Evolutionary conservation across 2,888 invertebrate genomes (phyloP).

Genomic region (Seira ritae): DNA sequence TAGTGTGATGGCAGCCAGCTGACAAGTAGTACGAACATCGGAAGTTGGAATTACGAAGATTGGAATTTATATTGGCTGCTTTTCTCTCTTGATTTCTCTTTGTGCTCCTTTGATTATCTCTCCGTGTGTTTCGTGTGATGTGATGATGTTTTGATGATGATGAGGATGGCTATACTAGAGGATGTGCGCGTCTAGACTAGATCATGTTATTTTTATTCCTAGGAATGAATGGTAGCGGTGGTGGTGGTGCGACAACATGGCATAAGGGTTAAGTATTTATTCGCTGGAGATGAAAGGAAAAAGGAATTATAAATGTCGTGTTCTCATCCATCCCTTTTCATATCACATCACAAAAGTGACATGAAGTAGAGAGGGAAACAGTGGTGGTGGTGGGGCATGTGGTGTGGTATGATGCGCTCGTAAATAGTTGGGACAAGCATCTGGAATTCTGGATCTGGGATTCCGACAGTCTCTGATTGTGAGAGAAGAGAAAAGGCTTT

Average conservation of each 20-base stretch:
- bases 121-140: slow-evolving; percentile 50
- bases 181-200: background rate
- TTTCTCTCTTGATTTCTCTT: slow-evolving; percentile 62
- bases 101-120: slow-evolving; percentile 61
- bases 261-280: background rate
- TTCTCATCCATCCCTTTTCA: slow-evolving; percentile 37
- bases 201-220: background rate
- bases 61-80: slow-evolving; percentile 69
- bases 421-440: background rate
- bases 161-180: slow-evolving; percentile 21
- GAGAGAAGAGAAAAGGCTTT: too few relatives aligned
- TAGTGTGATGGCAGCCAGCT: slow-evolving; percentile 1
- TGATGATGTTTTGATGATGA: slow-evolving; percentile 42
- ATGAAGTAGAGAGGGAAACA: background rate
- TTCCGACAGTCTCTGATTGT: too few relatives aligned
- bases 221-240: background rate
- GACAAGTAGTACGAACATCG: slow-evolving; percentile 19
- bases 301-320: slow-evolving; percentile 43
- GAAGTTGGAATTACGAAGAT: slow-evolving; percentile 61
- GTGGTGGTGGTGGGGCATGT: background rate
- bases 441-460: too few relatives aligned
- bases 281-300: background rate
- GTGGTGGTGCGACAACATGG: background rate
- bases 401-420: slow-evolving; percentile 17
- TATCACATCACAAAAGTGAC: slow-evolving; percentile 17